Conservation (phyloP, 1,140 invertebrate genomes). For the Drosophila lowei region DNA sequence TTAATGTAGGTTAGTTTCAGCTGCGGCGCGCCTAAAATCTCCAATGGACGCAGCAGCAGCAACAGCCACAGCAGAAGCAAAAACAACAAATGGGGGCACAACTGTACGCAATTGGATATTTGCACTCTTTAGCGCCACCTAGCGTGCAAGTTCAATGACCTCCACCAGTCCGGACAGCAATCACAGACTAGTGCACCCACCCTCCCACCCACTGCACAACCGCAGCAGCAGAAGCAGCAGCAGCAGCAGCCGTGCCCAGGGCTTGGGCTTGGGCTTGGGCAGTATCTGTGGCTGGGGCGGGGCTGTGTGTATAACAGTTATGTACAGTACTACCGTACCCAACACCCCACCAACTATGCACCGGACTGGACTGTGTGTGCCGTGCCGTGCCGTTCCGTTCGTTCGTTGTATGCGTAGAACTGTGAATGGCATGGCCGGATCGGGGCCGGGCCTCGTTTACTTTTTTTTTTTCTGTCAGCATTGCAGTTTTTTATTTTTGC, state of each 20-base stretch:
- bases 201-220: constrained; percentile 17
- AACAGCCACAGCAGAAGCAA: constrained; percentile 26
- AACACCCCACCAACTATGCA: constrained; percentile 2
- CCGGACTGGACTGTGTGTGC: constrained; percentile 13
- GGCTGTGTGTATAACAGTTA: constrained; percentile 3
- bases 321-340: too few species aligned
- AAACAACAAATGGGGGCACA: constrained; percentile 43
- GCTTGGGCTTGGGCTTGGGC: constrained; percentile 28
- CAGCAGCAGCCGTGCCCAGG: too few species aligned
- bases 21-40: constrained; percentile 51
- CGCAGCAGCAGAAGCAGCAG: constrained; percentile 1
- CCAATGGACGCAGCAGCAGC: background rate
- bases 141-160: constrained; percentile 75
- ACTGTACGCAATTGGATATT: constrained; percentile 75
- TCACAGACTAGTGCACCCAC: constrained; percentile 64
- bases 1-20: constrained; percentile 78
- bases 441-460: constrained; percentile 7
- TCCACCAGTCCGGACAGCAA: constrained; percentile 43
- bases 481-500: constrained; percentile 24
- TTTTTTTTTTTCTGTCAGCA: constrained; percentile 22
- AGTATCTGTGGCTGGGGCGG: constrained; percentile 35
- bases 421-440: constrained; percentile 41
- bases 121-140: constrained; percentile 74
- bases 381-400: constrained; percentile 27
- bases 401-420: constrained; percentile 38